phyloP scores from a whole-genome alignment of 2,113 vertebrate species.

The Nothobranchius furzeri region DNA sequence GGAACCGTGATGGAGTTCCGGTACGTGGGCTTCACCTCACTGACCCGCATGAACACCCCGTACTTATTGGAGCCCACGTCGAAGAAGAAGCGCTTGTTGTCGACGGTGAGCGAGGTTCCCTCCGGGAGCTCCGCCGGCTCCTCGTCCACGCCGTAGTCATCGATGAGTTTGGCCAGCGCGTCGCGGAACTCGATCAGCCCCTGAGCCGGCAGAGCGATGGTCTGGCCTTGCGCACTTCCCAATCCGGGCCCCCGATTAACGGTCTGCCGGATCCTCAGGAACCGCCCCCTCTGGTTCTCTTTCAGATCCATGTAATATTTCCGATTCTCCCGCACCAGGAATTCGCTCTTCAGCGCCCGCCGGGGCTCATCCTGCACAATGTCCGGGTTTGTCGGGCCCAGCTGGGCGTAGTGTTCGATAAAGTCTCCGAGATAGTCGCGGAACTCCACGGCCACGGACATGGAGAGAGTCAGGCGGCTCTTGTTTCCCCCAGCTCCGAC shows the following conservation, averaged over 20 bases:
- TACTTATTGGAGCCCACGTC: constrained; percentile 99
- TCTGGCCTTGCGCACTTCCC: constrained; percentile 97
- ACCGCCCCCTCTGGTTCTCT: constrained; percentile 98
- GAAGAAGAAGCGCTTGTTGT: constrained; percentile 99
- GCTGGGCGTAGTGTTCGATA: constrained; percentile 98
- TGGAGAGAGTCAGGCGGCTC: constrained; percentile 94
- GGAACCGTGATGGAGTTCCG: constrained; percentile 99
- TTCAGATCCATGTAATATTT: constrained; percentile 99
- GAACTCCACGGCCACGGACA: constrained; percentile 97
- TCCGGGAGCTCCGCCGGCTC: constrained; percentile 98
- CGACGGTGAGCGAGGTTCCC: constrained; percentile 97
- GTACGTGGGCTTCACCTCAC: constrained; percentile 98
- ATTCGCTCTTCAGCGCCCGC: constrained; percentile 97
- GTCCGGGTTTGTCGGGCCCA: constrained; percentile 94
- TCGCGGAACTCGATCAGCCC: constrained; percentile 98
- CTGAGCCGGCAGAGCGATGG: constrained; percentile 95
- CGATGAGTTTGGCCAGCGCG: constrained; percentile 96
- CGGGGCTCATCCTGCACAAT: constrained; percentile 93
- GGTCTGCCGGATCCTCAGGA: constrained; percentile 97
- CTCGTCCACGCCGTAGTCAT: constrained; percentile 98
- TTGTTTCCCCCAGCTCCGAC: constrained; percentile 93
- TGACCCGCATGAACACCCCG: constrained; percentile 98
- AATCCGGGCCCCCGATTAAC: constrained; percentile 96
- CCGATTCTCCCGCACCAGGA: constrained; percentile 97
- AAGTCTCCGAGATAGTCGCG: constrained; percentile 99